Percentiles rank a stretch among this genome's conserved stretches.
Evolutionary conservation across 2,113 vertebrate species (phyloP).

Genomic region (Cranoglanis bouderius): DNA sequence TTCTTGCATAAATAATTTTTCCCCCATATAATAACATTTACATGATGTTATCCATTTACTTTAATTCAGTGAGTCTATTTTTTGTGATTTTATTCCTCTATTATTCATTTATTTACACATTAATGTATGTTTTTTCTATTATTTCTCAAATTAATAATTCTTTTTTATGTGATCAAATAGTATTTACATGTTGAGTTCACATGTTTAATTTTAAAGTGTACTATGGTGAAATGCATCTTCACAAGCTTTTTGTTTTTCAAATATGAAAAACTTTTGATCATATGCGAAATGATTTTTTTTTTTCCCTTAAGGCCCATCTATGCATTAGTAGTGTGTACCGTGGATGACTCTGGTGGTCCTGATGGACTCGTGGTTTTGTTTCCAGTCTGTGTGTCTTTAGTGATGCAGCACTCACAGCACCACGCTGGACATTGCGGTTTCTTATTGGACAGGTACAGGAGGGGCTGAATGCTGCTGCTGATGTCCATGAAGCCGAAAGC

Average conservation of each 20-base stretch:
- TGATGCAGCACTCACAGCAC: conserved; percentile 51
- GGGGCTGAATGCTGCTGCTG: conserved; percentile 76
- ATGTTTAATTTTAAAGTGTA: not conserved
- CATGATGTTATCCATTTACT: no score
- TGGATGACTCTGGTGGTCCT: not conserved
- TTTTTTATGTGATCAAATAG: not conserved
- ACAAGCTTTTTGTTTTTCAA: not conserved
- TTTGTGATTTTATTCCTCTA: not conserved
- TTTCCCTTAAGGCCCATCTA: not conserved
- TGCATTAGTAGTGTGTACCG: not conserved
- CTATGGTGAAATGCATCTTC: not conserved
- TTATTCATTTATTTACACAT: not conserved
- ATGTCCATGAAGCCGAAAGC: conserved; percentile 75
- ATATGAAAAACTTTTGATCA: no score
- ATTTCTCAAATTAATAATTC: not conserved
- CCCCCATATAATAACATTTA: no score
- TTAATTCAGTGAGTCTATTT: no score
- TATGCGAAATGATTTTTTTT: not conserved
- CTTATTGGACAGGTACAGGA: conserved; percentile 73
- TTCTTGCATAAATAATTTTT: not conserved
- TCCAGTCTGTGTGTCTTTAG: conserved; percentile 4
- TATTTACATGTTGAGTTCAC: not conserved
- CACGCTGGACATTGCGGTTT: conserved; percentile 36
- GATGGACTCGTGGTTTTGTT: no score
- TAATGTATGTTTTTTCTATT: not conserved